These are phyloP conservation scores for Trypoxylon attenuatum DNA, from an alignment of 2,888 invertebrate genomes.

Conservation along the genomic window DNA sequence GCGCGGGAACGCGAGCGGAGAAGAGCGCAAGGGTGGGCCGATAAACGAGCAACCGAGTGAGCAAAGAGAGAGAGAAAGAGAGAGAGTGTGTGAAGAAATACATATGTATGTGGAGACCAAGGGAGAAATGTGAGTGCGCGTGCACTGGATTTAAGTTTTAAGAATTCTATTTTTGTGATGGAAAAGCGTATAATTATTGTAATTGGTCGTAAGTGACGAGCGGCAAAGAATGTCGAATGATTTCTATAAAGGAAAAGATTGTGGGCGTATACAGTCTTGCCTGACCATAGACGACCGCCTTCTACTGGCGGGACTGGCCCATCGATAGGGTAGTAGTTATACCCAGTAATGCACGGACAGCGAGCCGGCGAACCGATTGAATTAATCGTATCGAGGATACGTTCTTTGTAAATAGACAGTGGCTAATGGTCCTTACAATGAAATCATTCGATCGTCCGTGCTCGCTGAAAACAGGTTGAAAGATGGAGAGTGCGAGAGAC, in stretches of 20 bases:
- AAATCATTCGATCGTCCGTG: conserved; percentile 38
- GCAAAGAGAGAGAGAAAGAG: conserved; percentile 5
- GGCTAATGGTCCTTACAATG: too few relatives aligned
- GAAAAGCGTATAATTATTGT: conserved; percentile 50
- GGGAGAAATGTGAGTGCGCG: conserved; percentile 22
- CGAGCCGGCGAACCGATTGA: too few relatives aligned
- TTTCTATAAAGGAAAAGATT: too few relatives aligned
- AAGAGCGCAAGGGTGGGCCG: background rate
- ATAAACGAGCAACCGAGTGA: background rate
- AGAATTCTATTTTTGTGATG: conserved; percentile 73
- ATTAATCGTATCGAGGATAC: too few relatives aligned
- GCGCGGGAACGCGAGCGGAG: background rate
- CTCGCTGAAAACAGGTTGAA: conserved; percentile 28
- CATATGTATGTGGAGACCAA: background rate
- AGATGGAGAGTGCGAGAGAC: background rate
- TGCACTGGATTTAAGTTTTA: conserved; percentile 70
- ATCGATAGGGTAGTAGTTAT: too few relatives aligned
- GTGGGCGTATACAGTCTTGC: too few relatives aligned
- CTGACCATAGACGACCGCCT: too few relatives aligned
- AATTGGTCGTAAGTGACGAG: conserved; percentile 14
- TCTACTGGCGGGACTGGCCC: too few relatives aligned
- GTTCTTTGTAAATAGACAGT: too few relatives aligned
- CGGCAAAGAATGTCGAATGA: conserved; percentile 27
- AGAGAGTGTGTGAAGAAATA: conserved; percentile 1
- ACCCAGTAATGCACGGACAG: too few relatives aligned